A percentile compares a stretch with the other conserved stretches of the same genome.
Evolutionary conservation across 2,113 vertebrate species (phyloP).

Genomic region (Phocoena phocoena): DNA sequence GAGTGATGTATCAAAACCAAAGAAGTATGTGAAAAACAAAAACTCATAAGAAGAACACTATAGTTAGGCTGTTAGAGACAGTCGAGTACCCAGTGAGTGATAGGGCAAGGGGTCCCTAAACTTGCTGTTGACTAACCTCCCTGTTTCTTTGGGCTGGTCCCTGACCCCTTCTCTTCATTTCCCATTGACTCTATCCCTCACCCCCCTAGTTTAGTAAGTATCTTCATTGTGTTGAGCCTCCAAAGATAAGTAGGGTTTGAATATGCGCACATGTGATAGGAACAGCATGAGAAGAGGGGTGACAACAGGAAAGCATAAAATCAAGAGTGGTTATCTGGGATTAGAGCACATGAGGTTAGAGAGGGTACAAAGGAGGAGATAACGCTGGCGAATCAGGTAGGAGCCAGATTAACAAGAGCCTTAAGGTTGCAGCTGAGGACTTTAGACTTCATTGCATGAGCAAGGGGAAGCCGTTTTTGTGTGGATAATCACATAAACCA

Average conservation of each 20-base stretch:
- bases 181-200: background rate
- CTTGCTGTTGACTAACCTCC: background rate
- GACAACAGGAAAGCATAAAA: background rate
- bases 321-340: background rate
- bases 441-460: background rate
- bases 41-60: background rate
- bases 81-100: background rate
- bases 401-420: background rate
- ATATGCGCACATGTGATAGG: background rate
- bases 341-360: background rate
- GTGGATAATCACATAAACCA: background rate
- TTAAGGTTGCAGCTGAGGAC: background rate
- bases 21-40: background rate
- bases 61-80: background rate
- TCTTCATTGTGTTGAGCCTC: background rate
- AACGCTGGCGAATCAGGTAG: background rate
- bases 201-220: background rate
- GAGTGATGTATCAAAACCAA: background rate
- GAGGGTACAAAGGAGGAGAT: background rate
- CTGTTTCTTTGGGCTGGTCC: background rate
- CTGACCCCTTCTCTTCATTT: background rate
- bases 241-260: background rate
- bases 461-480: background rate
- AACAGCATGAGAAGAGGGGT: background rate
- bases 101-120: background rate